Evolutionary conservation across 53 echinoderm and acorn worm genomes (phyloP), one percentile per base, ranked within the genome.

Genomic region (Antedon mediterranea): DNA sequence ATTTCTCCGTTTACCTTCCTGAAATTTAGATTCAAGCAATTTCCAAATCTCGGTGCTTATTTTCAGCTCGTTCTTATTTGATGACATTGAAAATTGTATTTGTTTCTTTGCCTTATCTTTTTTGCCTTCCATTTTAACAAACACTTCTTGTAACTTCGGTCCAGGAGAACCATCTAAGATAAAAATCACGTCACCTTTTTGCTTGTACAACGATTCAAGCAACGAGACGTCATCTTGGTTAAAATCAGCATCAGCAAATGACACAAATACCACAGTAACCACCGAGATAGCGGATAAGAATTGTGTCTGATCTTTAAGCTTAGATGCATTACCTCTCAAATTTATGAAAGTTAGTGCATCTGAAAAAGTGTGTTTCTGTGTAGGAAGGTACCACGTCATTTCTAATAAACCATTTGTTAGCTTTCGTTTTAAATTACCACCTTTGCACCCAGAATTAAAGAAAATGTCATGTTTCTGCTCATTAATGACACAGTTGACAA

Each of bases 231-330:
- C 57, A 2, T 57, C 57, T 57, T 57, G 57, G 2, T 57, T 57
- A 11, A 15, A 23, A 26, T 57, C 13, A 28, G 33, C 20, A 2
- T 15, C n/a, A n/a, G n/a, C n/a, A n/a, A n/a, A 57, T 23, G 57
- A 57, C 13, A 77, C 32, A n/a, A 83, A 30, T 4, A 72, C 31
- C 26, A 83, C 72, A 34, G 77, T 77, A 5, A 77, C 41, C 30
- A 71, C 30, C 6, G 83, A 0, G 6, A 77, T 72, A 26, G 42
- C 70, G 30, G 44, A 78, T 44, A 44, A 0, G 26, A 78, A 78
- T 18, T 57, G 0, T 31, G 6, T 78, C 30, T 78, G 79, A 6
- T 23, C 20, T 6, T 32, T 8, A 30, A 78, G 57, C 14, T 78
- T 29, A 9, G 32, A 31, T 31, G 71, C 79, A 78, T 78, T 43